Conservation (phyloP, 53 echinoderm and acorn worm species). For the Hippasteria phrygiana region DNA sequence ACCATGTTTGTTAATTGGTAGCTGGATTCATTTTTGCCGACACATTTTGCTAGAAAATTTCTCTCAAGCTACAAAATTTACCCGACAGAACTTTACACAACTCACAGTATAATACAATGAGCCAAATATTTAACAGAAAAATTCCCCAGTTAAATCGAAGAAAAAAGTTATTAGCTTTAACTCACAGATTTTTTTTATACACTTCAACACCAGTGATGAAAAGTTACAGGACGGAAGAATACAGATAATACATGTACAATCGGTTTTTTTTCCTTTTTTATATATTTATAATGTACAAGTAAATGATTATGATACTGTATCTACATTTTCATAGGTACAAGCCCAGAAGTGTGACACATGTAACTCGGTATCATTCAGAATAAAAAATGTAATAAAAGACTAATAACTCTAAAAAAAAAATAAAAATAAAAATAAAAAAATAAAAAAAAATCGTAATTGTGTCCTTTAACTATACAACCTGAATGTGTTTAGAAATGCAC, state of each 20-base stretch:
- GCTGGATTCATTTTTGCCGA: too few species aligned
- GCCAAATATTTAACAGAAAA: not conserved
- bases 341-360: not conserved
- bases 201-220: conserved; percentile 41
- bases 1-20: too few species aligned
- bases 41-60: too few species aligned
- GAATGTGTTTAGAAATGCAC: not conserved
- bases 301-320: conserved; percentile 35
- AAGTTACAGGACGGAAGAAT: conserved; percentile 59
- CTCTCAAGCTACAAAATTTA: too few species aligned
- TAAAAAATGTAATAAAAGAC: not conserved
- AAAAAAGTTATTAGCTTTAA: not conserved
- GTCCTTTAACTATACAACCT: conserved; percentile 4
- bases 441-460: not conserved
- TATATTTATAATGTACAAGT: conserved; percentile 57
- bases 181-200: conserved; percentile 14
- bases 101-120: not conserved
- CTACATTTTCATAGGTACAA: conserved; percentile 43
- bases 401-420: not conserved
- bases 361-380: too few species aligned
- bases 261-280: conserved; percentile 24
- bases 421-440: not conserved
- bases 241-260: conserved; percentile 63
- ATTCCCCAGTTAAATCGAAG: not conserved
- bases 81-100: not conserved